Base-by-base conservation (phyloP, 2,888 invertebrate genomes). In the Siphonodentalium dalli region DNA sequence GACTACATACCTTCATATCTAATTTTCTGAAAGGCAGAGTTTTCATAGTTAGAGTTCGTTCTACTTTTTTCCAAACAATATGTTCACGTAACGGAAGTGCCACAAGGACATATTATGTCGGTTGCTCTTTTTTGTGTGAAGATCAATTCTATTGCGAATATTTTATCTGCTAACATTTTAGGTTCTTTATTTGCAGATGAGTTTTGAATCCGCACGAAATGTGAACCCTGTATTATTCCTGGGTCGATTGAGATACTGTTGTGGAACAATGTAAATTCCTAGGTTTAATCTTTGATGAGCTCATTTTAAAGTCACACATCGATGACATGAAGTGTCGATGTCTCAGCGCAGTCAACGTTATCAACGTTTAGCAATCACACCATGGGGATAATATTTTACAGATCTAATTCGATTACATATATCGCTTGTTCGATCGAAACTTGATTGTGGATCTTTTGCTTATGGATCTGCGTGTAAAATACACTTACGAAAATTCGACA, bases 261-360 rank as follows among this genome's bases (percentile, higher is more conserved):
- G 3, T 53, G 54, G 1, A 18, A 38, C 2, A 57, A 31, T 28
- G 37, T 4, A 63, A 58, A 47, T 58, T 54, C 41, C 31, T 54
- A 1, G 63, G 63, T 1, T 15, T 55, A 13, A 39, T 53, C n/a
- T 60, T 63, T 53, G 63, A 63, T 31, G 41, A 28, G 7, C 58
- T 49, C 31, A 38, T 60, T 4, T n/a, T n/a, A 27, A 40, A 29
- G 27, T 59, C 0, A 47, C 39, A 11, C 27, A 28, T 26, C 58
- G 53, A 44, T 62, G 58, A 28, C 39, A 34, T 20, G 54, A 57
- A n/a, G n/a, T n/a, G n/a, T n/a, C n/a, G n/a, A 45, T 34, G 51
- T 27, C n/a, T 63, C 11, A 52, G 60, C 29, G 4, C 60, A 18
- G 27, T 61, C n/a, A 49, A 41, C 21, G 47, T 58, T n/a, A n/a